Conservation (phyloP, 2,797 vertebrate genomes). For the Typhlichthys eigenmanni region DNA sequence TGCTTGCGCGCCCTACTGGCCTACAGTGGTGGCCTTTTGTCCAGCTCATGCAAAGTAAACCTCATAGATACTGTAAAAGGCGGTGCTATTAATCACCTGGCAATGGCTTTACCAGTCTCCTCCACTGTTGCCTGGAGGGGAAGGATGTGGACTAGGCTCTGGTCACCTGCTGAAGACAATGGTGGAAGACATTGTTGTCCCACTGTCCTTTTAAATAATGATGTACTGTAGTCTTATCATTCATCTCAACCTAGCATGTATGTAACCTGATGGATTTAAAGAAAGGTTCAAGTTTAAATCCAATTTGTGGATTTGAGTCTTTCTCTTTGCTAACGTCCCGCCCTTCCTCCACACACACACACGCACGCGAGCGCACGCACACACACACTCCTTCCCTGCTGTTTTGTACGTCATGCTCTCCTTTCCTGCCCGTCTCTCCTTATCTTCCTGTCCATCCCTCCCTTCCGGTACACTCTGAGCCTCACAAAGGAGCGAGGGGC, state of each 20-base stretch:
- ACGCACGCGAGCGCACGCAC: too few species aligned
- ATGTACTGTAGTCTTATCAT: too few species aligned
- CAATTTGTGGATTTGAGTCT: too few species aligned
- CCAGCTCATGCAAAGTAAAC: background rate
- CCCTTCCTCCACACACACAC: too few species aligned
- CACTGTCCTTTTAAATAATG: background rate
- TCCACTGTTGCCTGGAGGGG: conserved; percentile 12
- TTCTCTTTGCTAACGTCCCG: too few species aligned
- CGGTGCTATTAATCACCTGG: conserved; percentile 24
- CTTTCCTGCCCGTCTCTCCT: background rate
- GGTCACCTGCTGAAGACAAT: conserved; percentile 12
- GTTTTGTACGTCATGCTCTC: background rate
- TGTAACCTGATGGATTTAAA: too few species aligned
- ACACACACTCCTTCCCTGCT: background rate
- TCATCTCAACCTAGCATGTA: too few species aligned
- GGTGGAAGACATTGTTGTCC: conserved; percentile 18
- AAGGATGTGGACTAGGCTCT: conserved; percentile 11
- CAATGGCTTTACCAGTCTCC: background rate
- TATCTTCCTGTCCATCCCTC: conserved; percentile 2
- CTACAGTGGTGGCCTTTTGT: conserved; percentile 6
- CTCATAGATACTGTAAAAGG: conserved; percentile 29
- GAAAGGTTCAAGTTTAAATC: too few species aligned
- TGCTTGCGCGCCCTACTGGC: conserved; percentile 12
- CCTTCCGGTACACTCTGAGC: conserved; percentile 20
- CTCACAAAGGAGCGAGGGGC: conserved; percentile 52